These are phyloP conservation scores for Liodrosophila aerea DNA, from an alignment of 2,888 invertebrate genomes.

Conservation along the genomic window DNA sequence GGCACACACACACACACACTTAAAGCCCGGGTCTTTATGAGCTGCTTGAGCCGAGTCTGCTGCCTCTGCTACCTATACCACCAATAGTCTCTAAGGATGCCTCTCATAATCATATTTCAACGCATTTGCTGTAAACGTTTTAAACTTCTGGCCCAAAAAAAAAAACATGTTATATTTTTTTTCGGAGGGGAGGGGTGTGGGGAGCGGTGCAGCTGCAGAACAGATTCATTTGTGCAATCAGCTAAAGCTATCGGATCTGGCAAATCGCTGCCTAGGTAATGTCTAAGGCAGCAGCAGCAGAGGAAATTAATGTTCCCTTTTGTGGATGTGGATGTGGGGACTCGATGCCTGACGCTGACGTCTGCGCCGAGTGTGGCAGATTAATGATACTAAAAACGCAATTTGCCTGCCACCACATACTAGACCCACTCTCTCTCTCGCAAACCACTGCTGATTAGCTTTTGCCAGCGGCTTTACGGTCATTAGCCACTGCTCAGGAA, in stretches of 20 bases:
- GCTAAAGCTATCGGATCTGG: conserved; percentile 58
- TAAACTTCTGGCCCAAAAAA: conserved; percentile 38
- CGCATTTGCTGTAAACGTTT: conserved; percentile 37
- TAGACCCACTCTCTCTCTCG: conserved; percentile 15
- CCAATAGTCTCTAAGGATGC: conserved; percentile 10
- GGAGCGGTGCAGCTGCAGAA: conserved; percentile 33
- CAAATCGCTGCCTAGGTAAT: conserved; percentile 55
- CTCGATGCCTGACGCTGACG: conserved; percentile 63
- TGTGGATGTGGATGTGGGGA: conserved; percentile 46
- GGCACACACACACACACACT: conserved; percentile 19
- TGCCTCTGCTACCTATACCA: neutral
- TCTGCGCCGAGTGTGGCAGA: conserved; percentile 65
- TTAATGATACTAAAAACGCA: conserved; percentile 71
- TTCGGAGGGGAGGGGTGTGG: conserved; percentile 7
- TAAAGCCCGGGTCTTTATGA: conserved; percentile 25
- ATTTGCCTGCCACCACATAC: conserved; percentile 40
- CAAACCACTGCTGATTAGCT: conserved; percentile 60
- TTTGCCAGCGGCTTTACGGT: conserved; percentile 65
- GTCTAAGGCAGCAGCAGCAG: conserved; percentile 29
- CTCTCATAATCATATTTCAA: conserved; percentile 34
- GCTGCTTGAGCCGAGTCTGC: conserved; percentile 14
- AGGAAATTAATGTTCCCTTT: conserved; percentile 81
- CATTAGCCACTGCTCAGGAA: conserved; percentile 69
- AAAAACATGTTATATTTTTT: neutral
- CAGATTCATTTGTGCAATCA: conserved; percentile 66